Conservation (phyloP, 2,113 vertebrate genomes). For the Crotalus horridus region DNA sequence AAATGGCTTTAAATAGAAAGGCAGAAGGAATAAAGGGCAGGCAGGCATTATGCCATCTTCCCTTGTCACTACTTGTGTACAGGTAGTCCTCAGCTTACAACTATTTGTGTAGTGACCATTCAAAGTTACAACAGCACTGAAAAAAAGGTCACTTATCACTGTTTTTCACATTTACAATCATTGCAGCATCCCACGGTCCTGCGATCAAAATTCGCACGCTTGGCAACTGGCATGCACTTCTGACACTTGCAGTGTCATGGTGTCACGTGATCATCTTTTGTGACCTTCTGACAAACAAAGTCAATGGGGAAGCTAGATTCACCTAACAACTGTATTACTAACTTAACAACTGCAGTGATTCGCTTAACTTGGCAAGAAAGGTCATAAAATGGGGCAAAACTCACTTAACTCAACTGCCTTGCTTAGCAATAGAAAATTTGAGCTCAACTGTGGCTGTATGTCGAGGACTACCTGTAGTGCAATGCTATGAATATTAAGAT, state of each 20-base stretch:
- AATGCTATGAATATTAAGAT: neutral
- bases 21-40: neutral
- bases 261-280: neutral
- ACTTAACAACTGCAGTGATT: neutral
- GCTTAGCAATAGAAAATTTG: neutral
- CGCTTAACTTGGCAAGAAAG: neutral
- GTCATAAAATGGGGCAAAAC: neutral
- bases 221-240: neutral
- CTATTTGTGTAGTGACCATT: neutral
- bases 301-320: neutral
- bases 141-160: neutral
- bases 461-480: neutral
- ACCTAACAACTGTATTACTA: neutral
- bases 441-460: neutral
- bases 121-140: neutral
- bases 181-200: neutral
- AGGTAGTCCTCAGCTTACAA: neutral
- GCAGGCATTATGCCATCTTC: neutral
- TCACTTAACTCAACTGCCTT: neutral
- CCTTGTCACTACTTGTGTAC: neutral
- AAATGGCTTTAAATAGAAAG: neutral
- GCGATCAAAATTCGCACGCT: neutral
- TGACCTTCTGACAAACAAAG: neutral
- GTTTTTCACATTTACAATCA: neutral
- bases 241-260: neutral